Conservation (phyloP, 2,888 invertebrate genomes). For the Latrodectus hesperus region DNA sequence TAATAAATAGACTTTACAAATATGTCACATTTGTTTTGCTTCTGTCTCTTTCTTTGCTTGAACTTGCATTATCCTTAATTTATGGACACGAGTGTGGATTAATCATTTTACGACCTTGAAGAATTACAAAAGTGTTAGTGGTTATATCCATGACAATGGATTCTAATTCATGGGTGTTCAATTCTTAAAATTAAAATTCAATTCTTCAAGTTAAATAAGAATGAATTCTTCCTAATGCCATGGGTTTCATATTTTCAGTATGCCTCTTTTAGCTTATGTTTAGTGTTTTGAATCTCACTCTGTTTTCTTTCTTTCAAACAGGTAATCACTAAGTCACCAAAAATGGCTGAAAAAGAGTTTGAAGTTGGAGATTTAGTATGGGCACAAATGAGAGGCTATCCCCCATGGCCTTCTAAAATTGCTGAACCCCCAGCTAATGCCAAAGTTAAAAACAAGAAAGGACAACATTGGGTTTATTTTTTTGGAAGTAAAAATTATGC, state of each 20-base stretch:
- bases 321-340: background rate
- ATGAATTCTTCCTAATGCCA: no score
- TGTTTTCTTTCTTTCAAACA: background rate
- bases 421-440: conserved; percentile 7
- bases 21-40: no score
- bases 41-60: no score
- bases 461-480: conserved; percentile 67
- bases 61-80: no score
- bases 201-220: no score
- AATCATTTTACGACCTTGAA: no score
- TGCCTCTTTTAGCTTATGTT: background rate
- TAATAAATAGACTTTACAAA: no score
- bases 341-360: conserved; percentile 32
- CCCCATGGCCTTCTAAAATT: conserved; percentile 40
- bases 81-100: no score
- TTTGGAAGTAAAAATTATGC: conserved; percentile 79
- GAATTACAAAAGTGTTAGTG: no score
- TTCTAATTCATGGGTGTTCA: no score
- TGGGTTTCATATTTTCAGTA: background rate
- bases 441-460: conserved; percentile 3
- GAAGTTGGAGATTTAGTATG: conserved; percentile 43
- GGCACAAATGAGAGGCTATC: conserved; percentile 45
- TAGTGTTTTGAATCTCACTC: background rate
- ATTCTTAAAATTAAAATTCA: no score
- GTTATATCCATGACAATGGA: no score